Base-by-base conservation (phyloP, 2,797 vertebrate species). In the Australoheros facetus region DNA sequence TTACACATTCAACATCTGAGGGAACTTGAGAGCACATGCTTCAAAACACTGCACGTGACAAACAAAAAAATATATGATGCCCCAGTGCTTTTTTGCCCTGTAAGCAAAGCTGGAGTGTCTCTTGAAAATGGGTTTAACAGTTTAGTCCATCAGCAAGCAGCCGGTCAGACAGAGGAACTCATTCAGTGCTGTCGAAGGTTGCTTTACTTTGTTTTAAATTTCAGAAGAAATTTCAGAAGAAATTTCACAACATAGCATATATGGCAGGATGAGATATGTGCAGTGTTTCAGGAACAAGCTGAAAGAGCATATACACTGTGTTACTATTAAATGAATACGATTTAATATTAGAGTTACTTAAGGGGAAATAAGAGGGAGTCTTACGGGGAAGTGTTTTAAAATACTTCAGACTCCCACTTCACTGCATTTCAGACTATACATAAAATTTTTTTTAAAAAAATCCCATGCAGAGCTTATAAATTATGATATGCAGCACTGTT, bases 31-130 rank as follows among this genome's bases (percentile, higher is more conserved):
- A 14, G n/a, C n/a, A 1, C 54, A 57, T 32, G 3, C 23, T 14
- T 55, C 19, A 56, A 75, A 59, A 76, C 21, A 56, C 57, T 78
- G 69, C 19, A 60, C n/a, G 34, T 69, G 45, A 69, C 23, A 28
- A 39, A 51, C 51, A n/a, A 55, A 66, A 4, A 30, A 37, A 69
- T 32, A 51, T 5, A 26, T n/a, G 14, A 69, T 13, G 16, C 0
- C 21, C 4, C 2, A 3, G 8, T 19, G n/a, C 16, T 30, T 13
- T 71, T 34, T 17, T 51, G 17, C 45, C 17, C 64, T 69, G 2
- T 51, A 69, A 51, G 64, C 17, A 69, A 51, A 30, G 26, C 42
- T 51, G 45, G 17, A 30, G 10, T 30, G 17, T 51, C 26, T 51
- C 26, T 69, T 66, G 14, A 48, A 66, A 66, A 23, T 11, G 21